These are phyloP conservation scores for Platalea minor DNA, from an alignment of 2,797 vertebrate genomes.

Conservation along the genomic window DNA sequence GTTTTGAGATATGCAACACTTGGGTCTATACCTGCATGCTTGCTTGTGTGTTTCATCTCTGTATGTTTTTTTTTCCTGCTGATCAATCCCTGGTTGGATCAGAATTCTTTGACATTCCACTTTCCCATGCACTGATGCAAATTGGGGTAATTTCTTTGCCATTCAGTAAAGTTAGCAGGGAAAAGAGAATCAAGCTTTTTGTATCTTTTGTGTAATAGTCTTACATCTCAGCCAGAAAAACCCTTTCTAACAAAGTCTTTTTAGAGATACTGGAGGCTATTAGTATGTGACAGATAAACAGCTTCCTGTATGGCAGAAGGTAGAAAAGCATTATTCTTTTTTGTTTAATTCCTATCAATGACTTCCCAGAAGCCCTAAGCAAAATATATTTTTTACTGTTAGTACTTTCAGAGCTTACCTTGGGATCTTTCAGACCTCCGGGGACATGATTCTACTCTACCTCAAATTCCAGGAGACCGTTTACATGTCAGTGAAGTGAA, in stretches of 20 bases:
- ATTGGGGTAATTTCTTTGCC: neutral
- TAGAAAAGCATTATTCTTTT: neutral
- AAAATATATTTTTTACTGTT: neutral
- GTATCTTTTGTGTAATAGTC: slow-evolving; percentile 18
- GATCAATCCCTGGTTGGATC: neutral
- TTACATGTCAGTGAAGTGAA: neutral
- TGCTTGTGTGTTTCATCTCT: neutral
- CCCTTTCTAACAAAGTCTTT: neutral
- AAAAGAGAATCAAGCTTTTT: slow-evolving; percentile 19
- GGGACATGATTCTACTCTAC: neutral
- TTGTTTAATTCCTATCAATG: neutral
- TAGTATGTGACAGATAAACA: slow-evolving; percentile 16
- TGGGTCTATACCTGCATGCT: neutral
- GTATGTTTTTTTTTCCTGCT: neutral
- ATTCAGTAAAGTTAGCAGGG: neutral
- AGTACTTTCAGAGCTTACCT: neutral
- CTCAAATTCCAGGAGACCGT: neutral
- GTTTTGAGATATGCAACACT: neutral
- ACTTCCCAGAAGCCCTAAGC: neutral
- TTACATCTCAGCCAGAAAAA: neutral
- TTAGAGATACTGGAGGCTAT: neutral
- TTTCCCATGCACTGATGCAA: neutral
- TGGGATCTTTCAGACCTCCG: neutral
- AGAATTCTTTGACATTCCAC: neutral
- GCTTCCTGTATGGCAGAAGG: neutral